Percentiles rank a stretch among this genome's conserved stretches.
Evolutionary conservation across 2,113 vertebrate species (phyloP).

Genomic region (Amazona vittata): DNA sequence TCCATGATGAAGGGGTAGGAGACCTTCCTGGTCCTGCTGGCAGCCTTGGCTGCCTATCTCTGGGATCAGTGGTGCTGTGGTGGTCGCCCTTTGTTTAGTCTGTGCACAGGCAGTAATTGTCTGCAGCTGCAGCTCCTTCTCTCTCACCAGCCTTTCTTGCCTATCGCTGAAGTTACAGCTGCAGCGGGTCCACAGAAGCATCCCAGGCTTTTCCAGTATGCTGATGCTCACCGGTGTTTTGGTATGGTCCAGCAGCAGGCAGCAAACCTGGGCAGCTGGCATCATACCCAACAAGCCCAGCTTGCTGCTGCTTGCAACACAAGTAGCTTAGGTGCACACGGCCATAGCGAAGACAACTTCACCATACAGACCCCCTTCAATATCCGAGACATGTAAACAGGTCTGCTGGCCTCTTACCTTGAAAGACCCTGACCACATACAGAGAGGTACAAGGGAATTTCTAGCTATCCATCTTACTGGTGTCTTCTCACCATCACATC

Average conservation of each 20-base stretch:
- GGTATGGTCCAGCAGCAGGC: rapidly evolving
- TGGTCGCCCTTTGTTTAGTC: slow-evolving; percentile 66
- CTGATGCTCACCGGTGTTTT: neutral
- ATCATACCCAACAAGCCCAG: neutral
- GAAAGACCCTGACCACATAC: neutral
- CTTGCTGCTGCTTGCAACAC: neutral
- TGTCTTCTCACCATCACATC: neutral
- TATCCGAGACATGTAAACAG: rapidly evolving
- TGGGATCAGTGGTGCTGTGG: neutral
- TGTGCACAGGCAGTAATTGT: slow-evolving; percentile 27
- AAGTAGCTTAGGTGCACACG: too few relatives aligned
- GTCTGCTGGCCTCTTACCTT: neutral
- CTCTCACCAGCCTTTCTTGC: neutral
- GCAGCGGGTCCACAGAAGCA: rapidly evolving
- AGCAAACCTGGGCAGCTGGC: neutral
- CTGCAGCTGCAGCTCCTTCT: slow-evolving; percentile 51
- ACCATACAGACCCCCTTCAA: rapidly evolving
- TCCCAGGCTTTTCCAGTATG: rapidly evolving
- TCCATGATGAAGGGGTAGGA: neutral
- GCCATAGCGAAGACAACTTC: rapidly evolving
- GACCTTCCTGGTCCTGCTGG: neutral
- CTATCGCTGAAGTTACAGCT: neutral
- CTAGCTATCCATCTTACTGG: neutral
- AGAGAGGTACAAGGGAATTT: neutral
- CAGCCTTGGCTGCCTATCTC: neutral